Evolutionary conservation across 2,888 invertebrate species (phyloP).

Genomic region (Cantharis flavilabris): DNA sequence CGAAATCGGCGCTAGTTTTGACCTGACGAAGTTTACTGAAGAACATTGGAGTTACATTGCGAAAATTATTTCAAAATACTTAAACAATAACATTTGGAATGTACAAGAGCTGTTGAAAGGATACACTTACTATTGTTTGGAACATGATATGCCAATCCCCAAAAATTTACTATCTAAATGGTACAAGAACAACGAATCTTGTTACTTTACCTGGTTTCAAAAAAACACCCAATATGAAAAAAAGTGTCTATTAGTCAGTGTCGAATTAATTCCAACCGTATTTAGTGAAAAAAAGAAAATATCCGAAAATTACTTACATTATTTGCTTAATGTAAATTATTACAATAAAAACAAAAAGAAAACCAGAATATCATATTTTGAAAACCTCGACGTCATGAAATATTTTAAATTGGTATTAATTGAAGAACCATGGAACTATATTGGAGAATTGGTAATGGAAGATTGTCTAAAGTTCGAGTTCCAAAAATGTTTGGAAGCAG

Average conservation of each 20-base stretch:
- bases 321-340: not conserved
- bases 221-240: not conserved
- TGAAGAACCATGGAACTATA: not conserved
- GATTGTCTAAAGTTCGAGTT: not conserved
- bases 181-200: not conserved
- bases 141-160: not conserved
- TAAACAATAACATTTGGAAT: not conserved
- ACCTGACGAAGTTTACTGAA: not conserved
- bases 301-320: not conserved
- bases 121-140: not conserved
- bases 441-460: not conserved
- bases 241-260: not conserved
- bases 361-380: not conserved
- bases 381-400: not conserved
- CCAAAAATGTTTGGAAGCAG: not conserved
- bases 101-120: not conserved
- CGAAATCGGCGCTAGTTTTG: not conserved
- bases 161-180: not conserved
- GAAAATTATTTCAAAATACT: not conserved
- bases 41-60: not conserved
- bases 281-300: not conserved
- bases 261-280: not conserved
- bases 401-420: not conserved
- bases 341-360: not conserved
- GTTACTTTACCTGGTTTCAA: not conserved